Evolutionary conservation across 2,888 invertebrate genomes (phyloP).

Genomic region (Chorisops tibialis): DNA sequence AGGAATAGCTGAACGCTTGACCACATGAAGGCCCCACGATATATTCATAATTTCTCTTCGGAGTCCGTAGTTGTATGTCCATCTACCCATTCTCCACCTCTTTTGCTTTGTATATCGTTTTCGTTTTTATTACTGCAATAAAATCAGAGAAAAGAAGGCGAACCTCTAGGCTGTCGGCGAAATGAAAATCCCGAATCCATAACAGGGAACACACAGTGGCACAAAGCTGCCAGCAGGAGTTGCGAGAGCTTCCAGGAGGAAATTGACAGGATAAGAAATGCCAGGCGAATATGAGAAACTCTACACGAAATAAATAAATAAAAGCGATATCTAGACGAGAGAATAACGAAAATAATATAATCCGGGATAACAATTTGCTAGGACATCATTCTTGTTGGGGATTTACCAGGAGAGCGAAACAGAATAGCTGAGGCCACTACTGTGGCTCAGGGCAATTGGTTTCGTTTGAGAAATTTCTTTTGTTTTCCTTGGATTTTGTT

Average conservation of each 20-base stretch:
- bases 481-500: too few relatives aligned
- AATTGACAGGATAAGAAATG: slow-evolving; percentile 18
- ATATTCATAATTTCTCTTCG: too few relatives aligned
- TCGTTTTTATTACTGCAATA: slow-evolving; percentile 24
- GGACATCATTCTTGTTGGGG: slow-evolving; percentile 23
- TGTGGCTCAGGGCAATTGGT: slow-evolving; percentile 12
- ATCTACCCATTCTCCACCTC: too few relatives aligned
- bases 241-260: background rate
- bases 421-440: slow-evolving; percentile 6
- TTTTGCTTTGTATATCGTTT: background rate
- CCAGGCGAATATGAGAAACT: background rate
- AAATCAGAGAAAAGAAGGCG: background rate
- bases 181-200: background rate
- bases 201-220: background rate
- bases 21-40: too few relatives aligned
- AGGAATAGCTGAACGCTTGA: too few relatives aligned
- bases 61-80: too few relatives aligned
- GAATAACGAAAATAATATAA: slow-evolving; percentile 24
- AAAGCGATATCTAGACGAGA: slow-evolving; percentile 24
- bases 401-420: slow-evolving; percentile 7
- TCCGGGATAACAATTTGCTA: slow-evolving; percentile 28
- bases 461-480: background rate
- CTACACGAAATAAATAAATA: slow-evolving; percentile 26
- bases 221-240: too few relatives aligned
- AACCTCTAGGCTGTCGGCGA: too few relatives aligned